These are phyloP conservation scores for Eubasilissa splendida DNA, from an alignment of 2,888 invertebrate genomes.

Conservation along the genomic window DNA sequence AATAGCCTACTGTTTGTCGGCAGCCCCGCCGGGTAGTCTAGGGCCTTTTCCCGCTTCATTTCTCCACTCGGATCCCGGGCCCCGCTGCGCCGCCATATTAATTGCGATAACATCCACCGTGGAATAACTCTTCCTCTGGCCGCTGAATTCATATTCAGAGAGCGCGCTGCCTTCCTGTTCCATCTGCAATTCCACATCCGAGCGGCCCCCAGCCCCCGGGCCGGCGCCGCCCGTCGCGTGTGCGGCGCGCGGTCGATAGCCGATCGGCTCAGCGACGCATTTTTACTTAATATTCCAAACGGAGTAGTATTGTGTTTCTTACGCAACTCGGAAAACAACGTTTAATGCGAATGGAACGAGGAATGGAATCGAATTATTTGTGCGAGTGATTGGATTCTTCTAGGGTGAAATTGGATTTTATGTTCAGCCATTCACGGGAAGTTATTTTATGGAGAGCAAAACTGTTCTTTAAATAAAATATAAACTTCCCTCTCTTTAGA, in stretches of 20 bases:
- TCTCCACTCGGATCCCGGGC: slow-evolving; percentile 1
- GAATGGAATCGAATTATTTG: slow-evolving; percentile 57
- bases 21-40: slow-evolving; percentile 20
- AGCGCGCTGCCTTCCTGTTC: slow-evolving; percentile 15
- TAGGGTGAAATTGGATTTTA: slow-evolving; percentile 58
- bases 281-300: slow-evolving; percentile 52
- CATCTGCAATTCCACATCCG: slow-evolving; percentile 38
- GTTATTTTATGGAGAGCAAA: slow-evolving; percentile 44
- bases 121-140: slow-evolving; percentile 23
- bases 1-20: slow-evolving; percentile 48
- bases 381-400: slow-evolving; percentile 58
- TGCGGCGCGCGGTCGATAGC: neutral
- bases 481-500: neutral
- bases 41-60: slow-evolving; percentile 38
- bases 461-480: slow-evolving; percentile 38
- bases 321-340: slow-evolving; percentile 51
- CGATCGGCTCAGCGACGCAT: slow-evolving; percentile 39
- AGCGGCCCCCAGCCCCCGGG: neutral
- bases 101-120: slow-evolving; percentile 46
- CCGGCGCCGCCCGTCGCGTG: neutral
- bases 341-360: slow-evolving; percentile 50
- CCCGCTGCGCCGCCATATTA: slow-evolving; percentile 37
- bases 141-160: slow-evolving; percentile 35
- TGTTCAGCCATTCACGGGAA: slow-evolving; percentile 48
- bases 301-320: slow-evolving; percentile 47